Evolutionary conservation across 2,888 invertebrate genomes (phyloP), one percentile per base, ranked within the genome.

Genomic region (Cordilura impudica): DNA sequence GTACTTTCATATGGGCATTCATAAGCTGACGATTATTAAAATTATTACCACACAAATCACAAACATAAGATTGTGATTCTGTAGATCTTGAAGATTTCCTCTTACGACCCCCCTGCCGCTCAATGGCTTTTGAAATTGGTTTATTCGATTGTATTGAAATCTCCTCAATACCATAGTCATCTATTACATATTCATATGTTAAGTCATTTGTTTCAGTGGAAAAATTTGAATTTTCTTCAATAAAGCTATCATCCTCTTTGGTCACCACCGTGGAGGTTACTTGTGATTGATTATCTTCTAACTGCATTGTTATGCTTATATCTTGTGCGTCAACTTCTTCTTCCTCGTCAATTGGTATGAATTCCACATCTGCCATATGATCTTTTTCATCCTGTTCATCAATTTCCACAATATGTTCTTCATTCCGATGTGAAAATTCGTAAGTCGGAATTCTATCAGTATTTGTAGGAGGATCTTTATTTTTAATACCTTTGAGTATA

Each of bases 1-100:
- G 85, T n/a, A 83, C 82, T 76, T 83, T 83, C 83, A 84, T 83
- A 51, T 85, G 85, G 18, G 81, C 79, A 58, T 82, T 84, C 6
- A 84, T 74, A 1, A 81, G 10, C 16, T 81, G 81, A 4, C 78
- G 79, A 29, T 81, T 84, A 1, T 74, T 71, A 65, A 84, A 85
- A 6, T 82, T 81, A 81, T 84, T 85, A 0, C 84, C 83, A 60
- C 85, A 85, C 12, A 84, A 53, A 8, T 83, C 78, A 63, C 85
- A 85, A 31, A 78, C 54, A 39, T 16, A 71, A n/a, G 67, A 10
- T 21, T 63, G 26, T 1, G 31, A 12, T 5, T 10, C 16, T 23
- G 0, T 26, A 47, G 35, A 12, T 12, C 12, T 35, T 29, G 14
- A 18, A 43, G 2, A 12, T 56, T 35, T 54, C n/a, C n/a, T n/a